Evolutionary conservation across 1,140 invertebrate genomes (phyloP), one percentile per base, ranked within the genome.

Genomic region (Drosophila novamexicana): DNA sequence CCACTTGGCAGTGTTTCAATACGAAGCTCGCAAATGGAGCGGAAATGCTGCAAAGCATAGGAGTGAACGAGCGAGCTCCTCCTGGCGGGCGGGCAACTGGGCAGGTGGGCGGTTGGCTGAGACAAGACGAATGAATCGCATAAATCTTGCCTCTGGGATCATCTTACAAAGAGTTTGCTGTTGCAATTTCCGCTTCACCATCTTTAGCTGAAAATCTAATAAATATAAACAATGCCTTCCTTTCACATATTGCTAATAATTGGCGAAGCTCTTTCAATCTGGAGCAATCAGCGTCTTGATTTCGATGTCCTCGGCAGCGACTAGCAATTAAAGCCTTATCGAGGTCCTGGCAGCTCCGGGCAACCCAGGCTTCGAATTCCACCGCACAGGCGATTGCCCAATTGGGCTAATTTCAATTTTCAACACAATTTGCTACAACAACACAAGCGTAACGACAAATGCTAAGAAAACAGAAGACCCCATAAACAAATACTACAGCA

Each of bases 361-460:
- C 6, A 34, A 34, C 12, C 0, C 49, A 14, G 29, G 29, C 34
- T 1, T 9, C 37, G 42, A 45, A 49, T 47, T 47, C 10, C 53
- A 57, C 37, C 40, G 49, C n/a, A 36, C 18, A 57, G 9, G 10
- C 45, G 22, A 29, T 29, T 44, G 37, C 37, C 45, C 58, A 52
- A 74, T 77, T 85, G 74, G 32, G 47, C 70, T 89, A 80, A 83
- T 88, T 89, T 89, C 77, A 89, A 89, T 88, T 83, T 88, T 80
- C 80, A 85, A 67, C 75, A 67, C 79, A 68, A 80, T 82, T 77
- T 71, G 59, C 56, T 50, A 58, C 42, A 29, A 18, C 44, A 52
- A 40, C 39, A 36, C 14, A n/a, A 37, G 18, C 40, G 18, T 12
- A 54, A 29, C 9, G 42, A 58, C 32, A 58, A 75, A 71, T 54